These are phyloP conservation scores for Apostichopus japonicus DNA, from an alignment of 35 echinoderm and acorn worm genomes.

Conservation along the genomic window DNA sequence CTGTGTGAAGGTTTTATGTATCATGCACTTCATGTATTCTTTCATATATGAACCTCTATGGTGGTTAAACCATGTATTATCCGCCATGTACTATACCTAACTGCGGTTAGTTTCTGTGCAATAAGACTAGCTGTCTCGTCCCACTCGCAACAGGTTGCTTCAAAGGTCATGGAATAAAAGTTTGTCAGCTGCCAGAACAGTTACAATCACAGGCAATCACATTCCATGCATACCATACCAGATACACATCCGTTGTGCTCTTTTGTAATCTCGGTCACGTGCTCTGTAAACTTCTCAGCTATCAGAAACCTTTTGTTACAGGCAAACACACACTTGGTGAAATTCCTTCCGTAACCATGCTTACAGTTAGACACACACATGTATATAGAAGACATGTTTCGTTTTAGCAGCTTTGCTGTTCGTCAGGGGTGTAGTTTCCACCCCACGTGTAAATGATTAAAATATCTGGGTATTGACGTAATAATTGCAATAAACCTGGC, in stretches of 20 bases:
- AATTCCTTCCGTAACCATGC: background rate
- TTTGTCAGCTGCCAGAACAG: no score
- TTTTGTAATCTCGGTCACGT: constrained; percentile 7
- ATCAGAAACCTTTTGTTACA: constrained; percentile 21
- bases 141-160: background rate
- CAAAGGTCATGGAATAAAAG: no score
- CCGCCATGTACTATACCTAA: no score
- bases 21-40: no score
- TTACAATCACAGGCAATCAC: background rate
- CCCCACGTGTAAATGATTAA: constrained; percentile 37
- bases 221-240: constrained; percentile 7
- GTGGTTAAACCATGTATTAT: no score
- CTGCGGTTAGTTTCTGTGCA: no score
- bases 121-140: no score
- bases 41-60: no score
- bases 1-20: no score
- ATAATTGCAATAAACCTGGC: background rate
- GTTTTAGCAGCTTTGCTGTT: background rate
- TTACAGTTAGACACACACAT: background rate
- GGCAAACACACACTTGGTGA: background rate
- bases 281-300: background rate
- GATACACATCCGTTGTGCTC: constrained; percentile 29
- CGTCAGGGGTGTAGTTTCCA: background rate
- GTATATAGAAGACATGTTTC: background rate
- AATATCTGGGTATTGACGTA: constrained; percentile 31